A percentile compares a stretch with the other conserved stretches of the same genome.
phyloP scores from a whole-genome alignment of 1,140 invertebrate species.

The Rhopalosiphum padi region DNA sequence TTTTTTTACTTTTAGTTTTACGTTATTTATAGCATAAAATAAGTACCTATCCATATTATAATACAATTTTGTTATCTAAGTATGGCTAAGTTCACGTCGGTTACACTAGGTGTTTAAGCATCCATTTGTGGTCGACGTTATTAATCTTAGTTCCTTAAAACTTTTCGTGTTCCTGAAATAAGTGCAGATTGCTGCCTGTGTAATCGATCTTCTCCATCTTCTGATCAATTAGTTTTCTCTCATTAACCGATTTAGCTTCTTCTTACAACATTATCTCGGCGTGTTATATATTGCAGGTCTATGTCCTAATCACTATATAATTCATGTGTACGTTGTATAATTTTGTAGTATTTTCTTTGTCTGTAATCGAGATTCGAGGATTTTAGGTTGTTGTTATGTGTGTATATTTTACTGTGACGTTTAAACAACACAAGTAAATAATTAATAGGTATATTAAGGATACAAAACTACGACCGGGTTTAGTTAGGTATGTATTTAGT shows the following conservation, averaged over 20 bases:
- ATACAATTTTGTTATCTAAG: accelerated
- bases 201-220: background rate
- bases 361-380: background rate
- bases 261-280: background rate
- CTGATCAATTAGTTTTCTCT: background rate
- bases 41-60: background rate
- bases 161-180: background rate
- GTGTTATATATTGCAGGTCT: background rate
- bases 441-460: background rate
- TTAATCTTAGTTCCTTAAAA: background rate
- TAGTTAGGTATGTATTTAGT: background rate
- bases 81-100: background rate
- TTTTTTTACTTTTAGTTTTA: background rate
- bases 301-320: background rate
- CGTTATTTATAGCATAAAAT: background rate
- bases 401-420: background rate
- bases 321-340: background rate
- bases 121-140: background rate
- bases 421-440: background rate
- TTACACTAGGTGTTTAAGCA: background rate
- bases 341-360: background rate
- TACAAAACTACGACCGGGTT: background rate
- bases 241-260: background rate
- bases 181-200: background rate
- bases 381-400: background rate